Evolutionary conservation across 2,888 invertebrate species (phyloP).

Genomic region (Dryobotodes eremita): DNA sequence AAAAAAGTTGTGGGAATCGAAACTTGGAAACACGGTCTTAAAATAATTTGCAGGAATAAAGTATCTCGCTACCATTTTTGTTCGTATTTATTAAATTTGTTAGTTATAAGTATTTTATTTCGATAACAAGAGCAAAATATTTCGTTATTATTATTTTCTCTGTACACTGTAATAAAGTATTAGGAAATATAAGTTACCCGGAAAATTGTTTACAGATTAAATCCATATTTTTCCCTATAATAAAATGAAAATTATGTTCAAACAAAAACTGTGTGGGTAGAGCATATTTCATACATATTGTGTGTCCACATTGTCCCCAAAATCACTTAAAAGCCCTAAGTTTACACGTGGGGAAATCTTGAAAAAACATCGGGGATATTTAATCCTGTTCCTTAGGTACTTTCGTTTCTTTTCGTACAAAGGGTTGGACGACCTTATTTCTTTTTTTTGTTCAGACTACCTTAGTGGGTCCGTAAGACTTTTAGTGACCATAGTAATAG

Average conservation of each 20-base stretch:
- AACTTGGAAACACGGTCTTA: background rate
- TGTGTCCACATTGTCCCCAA: constrained; percentile 37
- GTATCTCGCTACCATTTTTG: background rate
- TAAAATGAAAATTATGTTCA: constrained; percentile 41
- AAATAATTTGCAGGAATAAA: constrained; percentile 1
- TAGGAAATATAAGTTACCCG: background rate
- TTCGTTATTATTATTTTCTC: background rate
- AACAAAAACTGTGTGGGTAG: constrained; percentile 44
- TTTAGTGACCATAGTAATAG: constrained; percentile 51
- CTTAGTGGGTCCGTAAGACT: constrained; percentile 71
- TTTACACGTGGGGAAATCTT: constrained; percentile 37
- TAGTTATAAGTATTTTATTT: background rate
- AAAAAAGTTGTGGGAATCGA: background rate
- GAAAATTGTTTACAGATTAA: constrained; percentile 38
- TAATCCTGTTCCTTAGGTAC: constrained; percentile 49
- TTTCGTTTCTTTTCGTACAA: constrained; percentile 66
- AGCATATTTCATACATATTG: constrained; percentile 44
- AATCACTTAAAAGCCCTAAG: constrained; percentile 46
- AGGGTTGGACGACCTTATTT: constrained; percentile 64
- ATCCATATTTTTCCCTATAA: constrained; percentile 32
- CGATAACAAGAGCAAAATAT: background rate
- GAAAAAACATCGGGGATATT: constrained; percentile 55
- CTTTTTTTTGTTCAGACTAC: constrained; percentile 72
- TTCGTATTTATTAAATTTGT: background rate
- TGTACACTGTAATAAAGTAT: constrained; percentile 5